phyloP scores from a whole-genome alignment of 2,888 invertebrate species.

The Ormyrus labotus region DNA sequence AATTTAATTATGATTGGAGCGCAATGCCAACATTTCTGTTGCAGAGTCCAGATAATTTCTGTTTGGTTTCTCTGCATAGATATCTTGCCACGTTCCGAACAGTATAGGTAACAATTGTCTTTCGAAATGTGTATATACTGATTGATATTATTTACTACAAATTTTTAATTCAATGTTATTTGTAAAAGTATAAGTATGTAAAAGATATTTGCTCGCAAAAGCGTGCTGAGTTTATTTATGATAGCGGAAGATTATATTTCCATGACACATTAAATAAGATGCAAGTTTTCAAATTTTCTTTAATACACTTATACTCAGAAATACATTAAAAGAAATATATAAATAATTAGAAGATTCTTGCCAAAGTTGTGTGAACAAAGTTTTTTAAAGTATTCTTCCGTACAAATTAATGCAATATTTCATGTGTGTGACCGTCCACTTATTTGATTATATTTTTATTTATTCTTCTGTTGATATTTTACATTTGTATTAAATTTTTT shows the following conservation, averaged over 20 bases:
- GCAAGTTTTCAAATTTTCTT: constrained; percentile 24
- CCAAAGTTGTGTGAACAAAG: constrained; percentile 34
- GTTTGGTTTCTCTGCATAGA: constrained; percentile 4
- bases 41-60: constrained; percentile 5
- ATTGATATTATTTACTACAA: constrained; percentile 36
- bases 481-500: neutral
- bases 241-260: constrained; percentile 28
- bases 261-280: constrained; percentile 13
- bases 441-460: constrained; percentile 22
- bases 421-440: constrained; percentile 30
- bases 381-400: constrained; percentile 34
- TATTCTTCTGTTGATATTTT: neutral
- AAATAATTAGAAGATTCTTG: constrained; percentile 41
- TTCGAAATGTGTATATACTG: constrained; percentile 45
- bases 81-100: constrained; percentile 24
- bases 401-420: constrained; percentile 25
- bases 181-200: constrained; percentile 39
- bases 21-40: constrained; percentile 11
- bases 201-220: neutral
- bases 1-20: constrained; percentile 19
- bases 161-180: constrained; percentile 33
- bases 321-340: constrained; percentile 22
- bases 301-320: constrained; percentile 1
- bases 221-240: constrained; percentile 26
- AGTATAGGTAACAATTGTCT: constrained; percentile 31